Evolutionary conservation across 2,888 invertebrate species (phyloP), one percentile per base, ranked within the genome.

Genomic region (Drosophila buzzatii): DNA sequence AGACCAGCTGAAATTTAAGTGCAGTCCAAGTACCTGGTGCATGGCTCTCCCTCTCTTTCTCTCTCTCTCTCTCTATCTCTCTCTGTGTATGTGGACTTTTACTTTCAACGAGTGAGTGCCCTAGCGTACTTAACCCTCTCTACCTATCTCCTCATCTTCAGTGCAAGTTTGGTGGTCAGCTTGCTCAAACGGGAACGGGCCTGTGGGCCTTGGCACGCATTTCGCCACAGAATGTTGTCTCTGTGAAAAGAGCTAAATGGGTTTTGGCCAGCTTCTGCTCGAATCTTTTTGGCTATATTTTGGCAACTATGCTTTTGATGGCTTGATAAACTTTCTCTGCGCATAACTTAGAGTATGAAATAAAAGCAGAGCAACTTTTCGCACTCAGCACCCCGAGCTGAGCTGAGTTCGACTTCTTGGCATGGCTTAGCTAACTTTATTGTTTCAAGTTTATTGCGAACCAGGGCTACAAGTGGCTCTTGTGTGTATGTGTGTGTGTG

Each of bases 221-320:
- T 59, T 70, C 52, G 47, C 45, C 53, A 71, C 41, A 79, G 65
- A 76, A 79, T 75, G 49, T 57, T 42, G 57, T 18, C n/a, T 55
- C 14, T 39, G 39, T 31, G 53, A 56, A 63, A 80, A 61, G 57
- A 56, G 58, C 58, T 66, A 56, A 52, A 27, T 61, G 61, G 41
- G 18, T 62, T 49, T 64, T 61, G 39, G 18, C 37, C 63, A 55
- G 66, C 66, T 66, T 65, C 67, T 49, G 12, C 27, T 42, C 27
- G 27, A 45, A 51, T 42, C 51, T 56, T 53, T 53, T 27, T 27
- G 23, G 20, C 39, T 10, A 27, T 59, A 65, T 82, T 85, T 87
- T 81, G 70, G 76, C 76, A 85, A 85, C 85, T 76, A 73, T 70
- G 71, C 81, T 82, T 81, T 76, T 81, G 81, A 73, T 73, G 70